These are phyloP conservation scores for Aythya baeri DNA, from an alignment of 2,113 vertebrate genomes.

Conservation along the genomic window DNA sequence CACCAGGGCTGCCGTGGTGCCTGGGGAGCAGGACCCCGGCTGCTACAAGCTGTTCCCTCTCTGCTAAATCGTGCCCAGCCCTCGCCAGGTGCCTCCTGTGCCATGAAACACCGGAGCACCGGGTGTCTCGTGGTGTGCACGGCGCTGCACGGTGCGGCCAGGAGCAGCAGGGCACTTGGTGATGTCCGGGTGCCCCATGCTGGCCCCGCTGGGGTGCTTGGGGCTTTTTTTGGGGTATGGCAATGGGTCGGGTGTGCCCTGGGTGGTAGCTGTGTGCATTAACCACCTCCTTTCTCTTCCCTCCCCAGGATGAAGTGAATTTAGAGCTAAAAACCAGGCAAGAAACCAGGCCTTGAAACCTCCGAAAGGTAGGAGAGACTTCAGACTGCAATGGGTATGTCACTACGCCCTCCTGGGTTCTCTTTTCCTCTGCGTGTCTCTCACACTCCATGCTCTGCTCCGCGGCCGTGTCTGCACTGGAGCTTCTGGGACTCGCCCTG, in stretches of 20 bases:
- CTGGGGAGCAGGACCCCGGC: background rate
- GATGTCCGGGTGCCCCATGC: background rate
- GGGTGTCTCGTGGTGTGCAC: rapidly evolving
- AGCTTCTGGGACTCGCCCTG: background rate
- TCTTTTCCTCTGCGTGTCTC: conserved; percentile 53
- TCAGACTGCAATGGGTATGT: conserved; percentile 76
- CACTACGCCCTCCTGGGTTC: conserved; percentile 49
- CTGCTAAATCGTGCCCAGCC: background rate
- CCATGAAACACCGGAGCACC: background rate
- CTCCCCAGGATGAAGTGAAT: conserved; percentile 80
- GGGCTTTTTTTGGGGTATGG: background rate
- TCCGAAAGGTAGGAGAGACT: conserved; percentile 73
- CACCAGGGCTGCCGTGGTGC: background rate
- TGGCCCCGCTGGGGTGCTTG: background rate
- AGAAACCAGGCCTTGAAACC: conserved; percentile 65
- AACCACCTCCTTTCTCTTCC: conserved; percentile 26
- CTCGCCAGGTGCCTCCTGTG: background rate
- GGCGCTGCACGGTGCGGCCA: background rate
- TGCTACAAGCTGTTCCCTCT: background rate
- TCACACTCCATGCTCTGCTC: background rate
- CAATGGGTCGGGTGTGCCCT: background rate
- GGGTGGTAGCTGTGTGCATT: background rate
- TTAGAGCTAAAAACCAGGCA: conserved; percentile 43
- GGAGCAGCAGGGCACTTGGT: background rate
- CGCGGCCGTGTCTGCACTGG: background rate